Conservation (phyloP, 2,113 vertebrate genomes). For the Piaya cayana region DNA sequence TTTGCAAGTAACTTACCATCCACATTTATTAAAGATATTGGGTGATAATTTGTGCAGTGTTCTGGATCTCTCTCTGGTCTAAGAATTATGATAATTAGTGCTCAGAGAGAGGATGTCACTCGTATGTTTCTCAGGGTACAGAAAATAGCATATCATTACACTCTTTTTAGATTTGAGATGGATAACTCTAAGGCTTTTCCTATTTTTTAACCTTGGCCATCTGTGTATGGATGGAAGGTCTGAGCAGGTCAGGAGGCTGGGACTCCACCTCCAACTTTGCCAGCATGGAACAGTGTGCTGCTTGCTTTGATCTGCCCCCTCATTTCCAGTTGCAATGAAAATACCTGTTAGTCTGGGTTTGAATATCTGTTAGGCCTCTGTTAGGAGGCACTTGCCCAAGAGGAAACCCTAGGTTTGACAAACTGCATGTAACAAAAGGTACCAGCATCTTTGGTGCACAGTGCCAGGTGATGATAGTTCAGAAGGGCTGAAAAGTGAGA, state of each 20-base stretch:
- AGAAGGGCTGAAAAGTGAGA: background rate
- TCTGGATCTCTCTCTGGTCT: constrained; percentile 67
- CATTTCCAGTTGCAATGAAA: background rate
- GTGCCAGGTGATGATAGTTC: background rate
- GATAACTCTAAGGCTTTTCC: constrained; percentile 22
- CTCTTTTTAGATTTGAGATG: constrained; percentile 64
- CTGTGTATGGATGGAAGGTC: background rate
- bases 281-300: background rate
- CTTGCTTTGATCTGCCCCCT: background rate
- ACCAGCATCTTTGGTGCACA: fast-evolving
- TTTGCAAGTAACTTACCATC: constrained; percentile 74
- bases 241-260: background rate
- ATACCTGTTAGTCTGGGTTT: background rate
- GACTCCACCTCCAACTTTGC: background rate
- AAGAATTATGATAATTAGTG: constrained; percentile 71
- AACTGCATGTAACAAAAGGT: background rate
- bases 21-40: constrained; percentile 75
- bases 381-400: background rate
- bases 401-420: background rate
- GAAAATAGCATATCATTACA: constrained; percentile 49
- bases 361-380: background rate
- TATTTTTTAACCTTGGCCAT: constrained; percentile 56
- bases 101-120: constrained; percentile 53
- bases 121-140: constrained; percentile 40
- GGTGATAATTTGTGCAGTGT: constrained; percentile 73